Base-by-base conservation (phyloP, 2,113 vertebrate genomes). In the Notiomystis cincta region DNA sequence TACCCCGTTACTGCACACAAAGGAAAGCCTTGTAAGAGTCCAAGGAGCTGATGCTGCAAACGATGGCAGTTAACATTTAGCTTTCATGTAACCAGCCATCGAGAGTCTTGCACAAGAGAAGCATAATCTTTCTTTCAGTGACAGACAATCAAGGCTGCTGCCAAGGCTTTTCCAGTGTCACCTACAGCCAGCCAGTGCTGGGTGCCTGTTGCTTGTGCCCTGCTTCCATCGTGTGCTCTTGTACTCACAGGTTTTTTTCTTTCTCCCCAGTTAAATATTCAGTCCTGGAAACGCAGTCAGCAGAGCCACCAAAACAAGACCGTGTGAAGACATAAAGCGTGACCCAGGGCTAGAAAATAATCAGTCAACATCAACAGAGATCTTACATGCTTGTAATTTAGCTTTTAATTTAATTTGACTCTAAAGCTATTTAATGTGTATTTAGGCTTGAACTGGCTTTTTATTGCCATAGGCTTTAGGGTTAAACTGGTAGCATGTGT, bases 191-290 rank as follows among this genome's bases (percentile, higher is more conserved):
- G 3, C 28, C 56, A 40, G 67, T 14, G 28, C 77, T 15, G 33
- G 67, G 82, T 2, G 4, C 69, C 76, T 4, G 0, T 45, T 30
- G 57, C 62, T 66, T n/a, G 64, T 0, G 3, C 35, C 60, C 38
- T n/a, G 57, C 13, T 86, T 70, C 60, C 65, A 15, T 42, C 30
- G 0, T 31, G 35, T 71, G n/a, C 61, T 81, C 0, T 88, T 72
- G 44, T 87, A 67, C 38, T 97, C 37, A 85, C 1, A 9, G 18
- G 3, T 35, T 77, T 71, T 54, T 82, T 61, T 30, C 30, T 93
- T 54, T 89, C 56, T 89, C 53, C 51, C 18, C 65, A 98, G 99
- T 98, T 80, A 98, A 99, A 88, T 98, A 98, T 89, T 99, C 98
- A 19, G 98, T 98, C 7, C 98, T 98, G 89, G 98, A 98, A 87